These are phyloP conservation scores for Heteromurus nitidus DNA, from an alignment of 2,888 invertebrate genomes.

Conservation along the genomic window DNA sequence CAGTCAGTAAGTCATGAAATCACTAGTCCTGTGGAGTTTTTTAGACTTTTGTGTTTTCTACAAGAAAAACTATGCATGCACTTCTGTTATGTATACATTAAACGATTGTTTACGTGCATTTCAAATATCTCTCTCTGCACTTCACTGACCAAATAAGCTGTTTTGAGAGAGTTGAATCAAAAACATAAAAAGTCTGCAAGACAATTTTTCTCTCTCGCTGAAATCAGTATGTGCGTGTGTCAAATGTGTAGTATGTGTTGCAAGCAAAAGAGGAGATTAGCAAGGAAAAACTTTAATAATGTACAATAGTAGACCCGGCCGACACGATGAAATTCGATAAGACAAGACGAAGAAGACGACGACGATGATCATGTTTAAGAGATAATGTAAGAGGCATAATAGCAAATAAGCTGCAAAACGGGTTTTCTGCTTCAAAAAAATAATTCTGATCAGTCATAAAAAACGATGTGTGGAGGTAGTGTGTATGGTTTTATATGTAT, in stretches of 20 bases:
- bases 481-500: slow-evolving; percentile 60
- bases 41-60: neutral
- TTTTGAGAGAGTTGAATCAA: slow-evolving; percentile 52
- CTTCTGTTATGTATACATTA: slow-evolving; percentile 30
- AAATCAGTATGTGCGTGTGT: slow-evolving; percentile 33
- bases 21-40: slow-evolving; percentile 17
- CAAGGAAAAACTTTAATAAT: slow-evolving; percentile 7
- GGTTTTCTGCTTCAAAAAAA: slow-evolving; percentile 60
- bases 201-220: slow-evolving; percentile 33
- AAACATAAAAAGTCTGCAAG: slow-evolving; percentile 50
- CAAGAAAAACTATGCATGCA: slow-evolving; percentile 6
- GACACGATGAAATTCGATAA: slow-evolving; percentile 52
- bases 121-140: neutral
- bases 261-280: slow-evolving; percentile 44
- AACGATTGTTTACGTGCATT: slow-evolving; percentile 20
- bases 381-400: slow-evolving; percentile 38
- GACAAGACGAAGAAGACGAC: slow-evolving; percentile 45
- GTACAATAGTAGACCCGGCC: slow-evolving; percentile 39
- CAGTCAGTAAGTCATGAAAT: slow-evolving; percentile 61
- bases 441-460: slow-evolving; percentile 63
- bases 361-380: slow-evolving; percentile 52
- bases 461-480: slow-evolving; percentile 64
- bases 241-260: slow-evolving; percentile 27
- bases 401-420: slow-evolving; percentile 65
- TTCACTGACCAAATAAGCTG: slow-evolving; percentile 38